Percentiles rank a stretch among this genome's conserved stretches.
Evolutionary conservation across 2,113 vertebrate species (phyloP).

Genomic region (Lanius collurio): DNA sequence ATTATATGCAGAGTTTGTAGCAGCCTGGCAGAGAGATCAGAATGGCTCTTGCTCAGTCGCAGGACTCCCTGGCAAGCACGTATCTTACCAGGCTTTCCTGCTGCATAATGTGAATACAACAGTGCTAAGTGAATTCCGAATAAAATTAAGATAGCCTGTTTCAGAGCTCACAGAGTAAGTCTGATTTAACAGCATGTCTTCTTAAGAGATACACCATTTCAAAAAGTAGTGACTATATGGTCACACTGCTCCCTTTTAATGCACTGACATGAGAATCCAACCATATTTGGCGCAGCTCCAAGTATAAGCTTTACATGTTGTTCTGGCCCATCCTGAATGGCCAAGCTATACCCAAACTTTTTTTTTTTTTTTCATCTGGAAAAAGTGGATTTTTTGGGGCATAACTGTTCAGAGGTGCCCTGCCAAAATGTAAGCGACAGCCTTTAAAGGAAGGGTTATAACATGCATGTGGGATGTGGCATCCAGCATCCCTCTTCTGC

Average conservation of each 20-base stretch:
- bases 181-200: background rate
- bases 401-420: background rate
- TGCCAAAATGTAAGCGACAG: rapidly evolving
- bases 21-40: background rate
- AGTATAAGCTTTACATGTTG: background rate
- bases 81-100: background rate
- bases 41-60: background rate
- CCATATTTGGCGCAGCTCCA: background rate
- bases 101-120: background rate
- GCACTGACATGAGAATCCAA: background rate
- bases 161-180: background rate
- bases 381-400: background rate
- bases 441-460: background rate
- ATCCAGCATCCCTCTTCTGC: background rate
- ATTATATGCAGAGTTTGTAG: background rate
- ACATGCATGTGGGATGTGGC: rapidly evolving
- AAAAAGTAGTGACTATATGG: background rate
- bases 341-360: background rate
- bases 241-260: background rate
- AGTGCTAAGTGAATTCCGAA: background rate
- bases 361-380: background rate
- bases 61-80: background rate
- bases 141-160: constrained; percentile 17
- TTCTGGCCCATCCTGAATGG: background rate
- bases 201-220: background rate